Evolutionary conservation across 2,797 vertebrate genomes (phyloP), one percentile per base, ranked within the genome.

Genomic region (Somateria mollissima): DNA sequence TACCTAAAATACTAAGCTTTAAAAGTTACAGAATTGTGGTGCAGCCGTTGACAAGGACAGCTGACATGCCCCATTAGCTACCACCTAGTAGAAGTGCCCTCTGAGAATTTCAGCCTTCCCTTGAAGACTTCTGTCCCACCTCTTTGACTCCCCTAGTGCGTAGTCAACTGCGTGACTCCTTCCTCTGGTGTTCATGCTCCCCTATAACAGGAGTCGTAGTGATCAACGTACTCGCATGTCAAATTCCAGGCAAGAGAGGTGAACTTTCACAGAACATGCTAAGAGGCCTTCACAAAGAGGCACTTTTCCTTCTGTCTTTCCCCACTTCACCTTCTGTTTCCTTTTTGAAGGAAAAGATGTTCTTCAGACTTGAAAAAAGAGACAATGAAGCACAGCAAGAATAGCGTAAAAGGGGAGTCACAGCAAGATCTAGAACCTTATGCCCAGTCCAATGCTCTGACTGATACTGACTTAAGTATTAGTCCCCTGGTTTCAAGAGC

Each of bases 241-340:
- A 70, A 64, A 69, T 8, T 75, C 58, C 32, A 69, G 62, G 10
- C 18, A 77, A 47, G 20, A 84, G 25, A 49, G 47, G 4, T 37
- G 43, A 84, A 65, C 49, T 43, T 75, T 19, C 54, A 84, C 41
- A 78, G 62, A 81, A 66, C 0, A 2, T 32, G 56, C 60, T 37
- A 60, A 71, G 45, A 77, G 32, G 41, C 34, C 28, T 28, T 70
- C 27, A 28, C 30, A 66, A 1, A 37, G 4, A 32, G 41, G 11
- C 32, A 39, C 5, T 18, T 79, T 32, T 41, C 67, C 57, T 87
- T 56, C 24, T 24, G 84, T 87, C 28, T 75, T 10, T 36, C 16
- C 25, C 8, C 15, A 28, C 14, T 27, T 53, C 51, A 28, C 6
- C 1, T 1, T 47, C 8, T 0, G 0, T 43, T 51, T 37, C 77